Evolutionary conservation across 1,140 invertebrate genomes (phyloP).

Genomic region (Neotoxoptera formosana): DNA sequence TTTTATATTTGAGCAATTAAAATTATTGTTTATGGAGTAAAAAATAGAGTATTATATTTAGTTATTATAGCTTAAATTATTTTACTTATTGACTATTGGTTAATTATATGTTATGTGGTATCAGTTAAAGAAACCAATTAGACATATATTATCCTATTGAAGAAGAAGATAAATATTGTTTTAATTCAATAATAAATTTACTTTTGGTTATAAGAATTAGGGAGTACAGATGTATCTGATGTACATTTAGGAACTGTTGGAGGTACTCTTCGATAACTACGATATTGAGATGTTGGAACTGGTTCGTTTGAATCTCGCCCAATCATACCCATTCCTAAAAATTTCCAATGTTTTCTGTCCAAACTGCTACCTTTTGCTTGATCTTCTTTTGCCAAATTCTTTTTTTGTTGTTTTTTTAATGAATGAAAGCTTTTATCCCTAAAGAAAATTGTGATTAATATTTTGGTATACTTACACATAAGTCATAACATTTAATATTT

Average conservation of each 20-base stretch:
- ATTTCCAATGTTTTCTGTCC: slow-evolving; percentile 76
- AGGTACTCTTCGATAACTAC: slow-evolving; percentile 74
- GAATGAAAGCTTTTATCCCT: slow-evolving; percentile 70
- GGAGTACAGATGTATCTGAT: slow-evolving; percentile 43
- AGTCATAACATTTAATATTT: neutral
- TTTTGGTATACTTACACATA: neutral
- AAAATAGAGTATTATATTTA: neutral
- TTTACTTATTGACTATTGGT: neutral
- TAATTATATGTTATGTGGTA: neutral
- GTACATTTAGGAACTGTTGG: slow-evolving; percentile 59
- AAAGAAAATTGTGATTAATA: neutral
- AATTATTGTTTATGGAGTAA: neutral
- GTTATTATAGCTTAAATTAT: neutral
- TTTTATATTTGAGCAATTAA: neutral
- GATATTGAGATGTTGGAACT: slow-evolving; percentile 79
- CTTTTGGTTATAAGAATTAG: slow-evolving; percentile 52
- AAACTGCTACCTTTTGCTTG: slow-evolving; percentile 68
- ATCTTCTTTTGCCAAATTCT: slow-evolving; percentile 62
- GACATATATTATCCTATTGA: neutral
- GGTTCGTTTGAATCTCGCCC: slow-evolving; percentile 71
- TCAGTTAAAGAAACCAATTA: neutral
- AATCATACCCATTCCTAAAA: slow-evolving; percentile 65
- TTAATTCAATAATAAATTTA: neutral
- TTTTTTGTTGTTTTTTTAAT: slow-evolving; percentile 69
- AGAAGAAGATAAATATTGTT: neutral